Base-by-base conservation (phyloP, 2,113 vertebrate genomes). In the Aspidoscelis tigris region DNA sequence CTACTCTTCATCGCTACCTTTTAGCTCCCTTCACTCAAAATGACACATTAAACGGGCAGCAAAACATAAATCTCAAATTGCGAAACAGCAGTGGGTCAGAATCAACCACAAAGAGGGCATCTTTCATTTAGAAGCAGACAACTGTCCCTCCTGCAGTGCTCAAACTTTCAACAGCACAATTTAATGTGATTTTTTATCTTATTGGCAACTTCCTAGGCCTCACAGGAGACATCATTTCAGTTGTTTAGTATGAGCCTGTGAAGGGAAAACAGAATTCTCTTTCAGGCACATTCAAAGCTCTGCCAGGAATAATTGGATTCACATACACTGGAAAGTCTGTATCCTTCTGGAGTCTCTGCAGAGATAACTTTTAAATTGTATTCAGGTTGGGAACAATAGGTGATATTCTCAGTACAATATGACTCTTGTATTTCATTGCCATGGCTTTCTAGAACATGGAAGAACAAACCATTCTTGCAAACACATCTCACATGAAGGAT, bases 141-240 rank as follows among this genome's bases (percentile, higher is more conserved):
- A 41, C 16, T 85, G 80, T 90, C 90, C 87, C 81, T 84, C 73
- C 44, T 78, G 80, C 53, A 58, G 41, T 7, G 71, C 10, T 61
- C 84, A 76, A 81, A 73, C 22, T 88, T 88, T 76, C 70, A 81
- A 74, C 3, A 10, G 71, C 47, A 87, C 41, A 82, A 90, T 84
- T 66, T 81, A 82, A 88, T 84, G 84, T 20, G 55, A 68, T 88
- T 33, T 83, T 58, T 89, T 93, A 91, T 91, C 76, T 94, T 89
- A 82, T 44, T 89, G 88, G 92, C 86, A 90, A 26, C 64, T 81
- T 83, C 78, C 39, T 41, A 12, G 78, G 70, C 55, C 53, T 90
- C 82, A 39, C n/a, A 11, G 1, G 68, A 88, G 76, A 65, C 78
- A 65, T 80, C 78, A 65, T 80, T 93, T 84, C 88, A 87, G 75